A percentile compares a stretch with the other conserved stretches of the same genome.
phyloP scores from a whole-genome alignment of 2,797 vertebrate species.

The Hyperoplus immaculatus region DNA sequence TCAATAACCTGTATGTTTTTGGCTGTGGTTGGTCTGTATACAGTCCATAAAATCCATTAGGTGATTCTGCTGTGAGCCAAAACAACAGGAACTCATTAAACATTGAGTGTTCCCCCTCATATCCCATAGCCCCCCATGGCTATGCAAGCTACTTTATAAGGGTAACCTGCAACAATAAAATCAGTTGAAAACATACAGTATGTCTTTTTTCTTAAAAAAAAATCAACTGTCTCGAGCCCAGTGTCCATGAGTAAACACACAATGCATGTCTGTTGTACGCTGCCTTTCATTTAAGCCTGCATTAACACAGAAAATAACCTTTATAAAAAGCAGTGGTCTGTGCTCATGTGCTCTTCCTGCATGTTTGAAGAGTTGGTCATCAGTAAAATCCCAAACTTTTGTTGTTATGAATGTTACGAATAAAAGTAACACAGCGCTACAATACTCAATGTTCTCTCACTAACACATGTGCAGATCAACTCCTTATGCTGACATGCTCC shows the following conservation, averaged over 20 bases:
- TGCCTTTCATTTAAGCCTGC: slow-evolving; percentile 5
- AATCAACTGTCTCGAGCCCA: neutral
- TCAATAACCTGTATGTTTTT: slow-evolving; percentile 70
- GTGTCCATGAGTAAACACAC: neutral
- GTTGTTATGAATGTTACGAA: slow-evolving; percentile 23
- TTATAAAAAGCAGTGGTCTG: neutral
- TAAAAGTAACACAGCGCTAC: slow-evolving; percentile 3
- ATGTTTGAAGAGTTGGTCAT: slow-evolving; percentile 15
- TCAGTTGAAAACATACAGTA: slow-evolving; percentile 5
- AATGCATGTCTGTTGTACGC: neutral
- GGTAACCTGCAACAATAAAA: neutral
- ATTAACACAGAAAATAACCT: slow-evolving; percentile 10
- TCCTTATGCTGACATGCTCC: slow-evolving; percentile 1
- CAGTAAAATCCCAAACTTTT: slow-evolving; percentile 20
- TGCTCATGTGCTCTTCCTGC: slow-evolving; percentile 7
- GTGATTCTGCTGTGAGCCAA: slow-evolving; percentile 62
- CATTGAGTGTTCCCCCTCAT: slow-evolving; percentile 42
- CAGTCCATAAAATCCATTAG: slow-evolving; percentile 68
- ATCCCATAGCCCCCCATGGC: slow-evolving; percentile 28
- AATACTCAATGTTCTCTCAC: slow-evolving; percentile 15
- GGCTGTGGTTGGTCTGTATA: slow-evolving; percentile 34
- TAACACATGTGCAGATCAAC: slow-evolving; percentile 31
- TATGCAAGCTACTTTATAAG: slow-evolving; percentile 1
- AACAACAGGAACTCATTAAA: slow-evolving; percentile 73
- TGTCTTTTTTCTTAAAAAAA: neutral